Conservation (phyloP, 2,113 vertebrate genomes). For the Serilophus lunatus region DNA sequence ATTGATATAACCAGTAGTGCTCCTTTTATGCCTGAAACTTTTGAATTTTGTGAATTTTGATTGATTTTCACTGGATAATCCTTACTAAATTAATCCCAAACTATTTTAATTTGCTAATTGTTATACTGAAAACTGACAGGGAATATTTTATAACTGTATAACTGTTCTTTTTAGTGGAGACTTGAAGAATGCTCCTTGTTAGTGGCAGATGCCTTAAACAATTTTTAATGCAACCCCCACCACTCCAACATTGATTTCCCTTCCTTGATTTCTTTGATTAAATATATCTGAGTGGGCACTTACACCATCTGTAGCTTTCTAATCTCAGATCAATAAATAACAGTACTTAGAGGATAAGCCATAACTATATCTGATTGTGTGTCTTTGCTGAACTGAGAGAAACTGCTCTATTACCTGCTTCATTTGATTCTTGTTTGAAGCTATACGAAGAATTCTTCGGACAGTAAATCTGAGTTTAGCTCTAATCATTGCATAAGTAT, state of each 20-base stretch:
- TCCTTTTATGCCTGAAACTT: conserved; percentile 25
- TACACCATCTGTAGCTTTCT: conserved; percentile 19
- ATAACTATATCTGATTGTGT: conserved; percentile 29
- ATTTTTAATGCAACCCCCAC: not conserved
- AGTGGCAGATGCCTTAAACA: not conserved
- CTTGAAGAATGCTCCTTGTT: not conserved
- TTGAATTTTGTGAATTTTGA: not conserved
- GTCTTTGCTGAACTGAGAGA: conserved; percentile 30
- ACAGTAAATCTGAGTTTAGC: conserved; percentile 1
- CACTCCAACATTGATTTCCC: not conserved
- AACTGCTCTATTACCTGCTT: conserved; percentile 30
- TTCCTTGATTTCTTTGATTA: conserved; percentile 58
- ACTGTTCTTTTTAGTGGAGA: not conserved
- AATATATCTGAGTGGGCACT: conserved; percentile 39
- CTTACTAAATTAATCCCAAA: not conserved
- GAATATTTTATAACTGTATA: not conserved
- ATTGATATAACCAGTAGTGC: not conserved
- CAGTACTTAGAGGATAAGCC: not conserved
- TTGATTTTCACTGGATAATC: not conserved
- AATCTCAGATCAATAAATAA: conserved; percentile 56
- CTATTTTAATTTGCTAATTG: not conserved
- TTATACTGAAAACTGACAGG: not conserved
- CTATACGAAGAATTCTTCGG: not conserved
- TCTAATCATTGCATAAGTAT: not conserved
- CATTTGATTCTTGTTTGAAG: conserved; percentile 49